Percentiles rank a stretch among this genome's conserved stretches.
Evolutionary conservation across 2,888 invertebrate genomes (phyloP).

Genomic region (Rhagonycha lutea): DNA sequence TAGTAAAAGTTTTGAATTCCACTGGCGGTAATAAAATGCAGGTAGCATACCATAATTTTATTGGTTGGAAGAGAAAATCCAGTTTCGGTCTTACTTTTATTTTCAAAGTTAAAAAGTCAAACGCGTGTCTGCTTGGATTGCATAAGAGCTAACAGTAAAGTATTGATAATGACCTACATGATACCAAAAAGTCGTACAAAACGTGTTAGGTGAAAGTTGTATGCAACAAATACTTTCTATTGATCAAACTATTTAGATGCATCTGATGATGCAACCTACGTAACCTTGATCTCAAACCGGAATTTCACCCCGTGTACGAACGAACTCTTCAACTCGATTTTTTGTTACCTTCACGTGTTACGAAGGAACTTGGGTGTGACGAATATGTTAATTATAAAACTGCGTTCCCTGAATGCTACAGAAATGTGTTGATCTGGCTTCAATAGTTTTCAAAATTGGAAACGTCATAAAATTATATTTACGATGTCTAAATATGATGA

Average conservation of each 20-base stretch:
- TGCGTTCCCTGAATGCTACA: neutral
- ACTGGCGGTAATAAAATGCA: neutral
- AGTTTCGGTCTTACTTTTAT: neutral
- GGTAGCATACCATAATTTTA: neutral
- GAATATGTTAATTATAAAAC: neutral
- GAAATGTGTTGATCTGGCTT: neutral
- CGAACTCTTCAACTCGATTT: neutral
- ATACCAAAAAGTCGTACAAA: constrained; percentile 30
- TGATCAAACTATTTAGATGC: constrained; percentile 16
- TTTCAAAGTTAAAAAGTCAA: constrained; percentile 9
- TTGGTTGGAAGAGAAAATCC: neutral
- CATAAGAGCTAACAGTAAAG: constrained; percentile 11
- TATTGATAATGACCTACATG: constrained; percentile 38
- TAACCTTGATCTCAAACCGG: constrained; percentile 27
- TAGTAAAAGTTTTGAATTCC: neutral
- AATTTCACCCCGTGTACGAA: constrained; percentile 9
- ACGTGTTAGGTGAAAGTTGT: constrained; percentile 30
- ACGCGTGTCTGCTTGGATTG: constrained; percentile 20
- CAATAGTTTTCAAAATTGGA: neutral
- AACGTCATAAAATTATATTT: neutral
- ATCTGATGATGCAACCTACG: constrained; percentile 19
- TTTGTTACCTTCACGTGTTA: neutral
- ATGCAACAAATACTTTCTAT: constrained; percentile 28
- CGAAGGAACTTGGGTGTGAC: neutral
- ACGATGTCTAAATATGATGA: neutral